phyloP scores from a whole-genome alignment of 2,888 invertebrate species.

The Ditylenchus weischeri region DNA sequence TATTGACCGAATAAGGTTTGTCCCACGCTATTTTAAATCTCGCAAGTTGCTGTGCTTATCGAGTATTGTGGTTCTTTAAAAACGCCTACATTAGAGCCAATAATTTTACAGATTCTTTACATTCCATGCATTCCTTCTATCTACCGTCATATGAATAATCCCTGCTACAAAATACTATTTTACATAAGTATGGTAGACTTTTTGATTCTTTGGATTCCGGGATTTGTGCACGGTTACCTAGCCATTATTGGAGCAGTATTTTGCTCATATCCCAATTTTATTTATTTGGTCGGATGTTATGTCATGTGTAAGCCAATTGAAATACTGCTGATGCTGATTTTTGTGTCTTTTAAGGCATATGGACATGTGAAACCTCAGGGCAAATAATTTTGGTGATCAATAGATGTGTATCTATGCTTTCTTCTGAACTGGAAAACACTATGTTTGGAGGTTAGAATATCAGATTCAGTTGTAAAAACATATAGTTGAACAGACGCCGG shows the following conservation, averaged over 20 bases:
- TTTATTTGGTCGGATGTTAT: conserved; percentile 26
- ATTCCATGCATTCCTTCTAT: conserved; percentile 24
- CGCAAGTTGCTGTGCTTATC: too few relatives aligned
- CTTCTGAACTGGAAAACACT: background rate
- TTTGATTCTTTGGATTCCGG: conserved; percentile 12
- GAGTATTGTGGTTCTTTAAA: too few relatives aligned
- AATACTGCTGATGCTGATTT: conserved; percentile 3
- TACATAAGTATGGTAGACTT: conserved; percentile 34
- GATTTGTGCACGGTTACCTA: conserved; percentile 30
- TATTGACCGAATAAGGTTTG: too few relatives aligned
- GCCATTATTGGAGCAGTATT: conserved; percentile 27
- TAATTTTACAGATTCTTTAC: conserved; percentile 13
- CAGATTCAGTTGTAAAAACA: too few relatives aligned
- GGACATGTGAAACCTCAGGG: conserved; percentile 11
- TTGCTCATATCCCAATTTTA: conserved; percentile 25
- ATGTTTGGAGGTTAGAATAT: conserved; percentile 20
- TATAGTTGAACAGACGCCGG: too few relatives aligned
- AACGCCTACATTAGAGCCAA: too few relatives aligned
- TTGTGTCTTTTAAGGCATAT: background rate
- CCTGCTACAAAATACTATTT: conserved; percentile 36
- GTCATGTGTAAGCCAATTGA: conserved; percentile 6
- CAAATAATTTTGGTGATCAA: conserved; percentile 17
- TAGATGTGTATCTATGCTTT: conserved; percentile 15
- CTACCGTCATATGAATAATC: background rate
- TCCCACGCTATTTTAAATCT: too few relatives aligned